Conservation (phyloP, 2,113 vertebrate species). For the Sebastes schlegelii region DNA sequence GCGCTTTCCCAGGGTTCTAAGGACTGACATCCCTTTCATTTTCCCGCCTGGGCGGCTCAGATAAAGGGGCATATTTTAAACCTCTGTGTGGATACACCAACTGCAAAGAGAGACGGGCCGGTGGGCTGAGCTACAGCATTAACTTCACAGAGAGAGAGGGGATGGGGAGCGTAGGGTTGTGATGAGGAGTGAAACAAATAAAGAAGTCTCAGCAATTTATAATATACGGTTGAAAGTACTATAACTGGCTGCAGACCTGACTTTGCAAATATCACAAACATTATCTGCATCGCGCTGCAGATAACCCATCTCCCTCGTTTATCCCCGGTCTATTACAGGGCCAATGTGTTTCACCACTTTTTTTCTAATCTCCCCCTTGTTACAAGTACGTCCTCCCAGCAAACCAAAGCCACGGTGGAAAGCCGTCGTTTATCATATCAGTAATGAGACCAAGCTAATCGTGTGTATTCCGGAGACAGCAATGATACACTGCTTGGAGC, state of each 20-base stretch:
- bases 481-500: slow-evolving; percentile 78
- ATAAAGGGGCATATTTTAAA: slow-evolving; percentile 86
- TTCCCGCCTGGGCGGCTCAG: slow-evolving; percentile 81
- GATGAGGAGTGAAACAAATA: slow-evolving; percentile 48
- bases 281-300: slow-evolving; percentile 51
- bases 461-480: slow-evolving; percentile 81
- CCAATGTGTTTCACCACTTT: slow-evolving; percentile 56
- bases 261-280: slow-evolving; percentile 47
- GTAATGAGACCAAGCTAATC: slow-evolving; percentile 83
- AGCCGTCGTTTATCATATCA: slow-evolving; percentile 80
- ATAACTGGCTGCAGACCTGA: slow-evolving; percentile 43
- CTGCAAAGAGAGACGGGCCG: slow-evolving; percentile 72
- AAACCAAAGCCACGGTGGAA: slow-evolving; percentile 68
- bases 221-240: slow-evolving; percentile 7
- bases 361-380: slow-evolving; percentile 30
- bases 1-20: slow-evolving; percentile 82
- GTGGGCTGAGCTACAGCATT: slow-evolving; percentile 65
- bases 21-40: slow-evolving; percentile 83
- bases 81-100: slow-evolving; percentile 76
- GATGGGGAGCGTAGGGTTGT: slow-evolving; percentile 20
- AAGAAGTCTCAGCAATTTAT: slow-evolving; percentile 40
- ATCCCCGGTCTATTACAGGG: slow-evolving; percentile 53
- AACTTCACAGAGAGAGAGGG: slow-evolving; percentile 50
- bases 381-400: slow-evolving; percentile 59
- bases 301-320: slow-evolving; percentile 57